phyloP scores from a whole-genome alignment of 2,888 invertebrate species.

The Hirtodrosophila confusa region DNA sequence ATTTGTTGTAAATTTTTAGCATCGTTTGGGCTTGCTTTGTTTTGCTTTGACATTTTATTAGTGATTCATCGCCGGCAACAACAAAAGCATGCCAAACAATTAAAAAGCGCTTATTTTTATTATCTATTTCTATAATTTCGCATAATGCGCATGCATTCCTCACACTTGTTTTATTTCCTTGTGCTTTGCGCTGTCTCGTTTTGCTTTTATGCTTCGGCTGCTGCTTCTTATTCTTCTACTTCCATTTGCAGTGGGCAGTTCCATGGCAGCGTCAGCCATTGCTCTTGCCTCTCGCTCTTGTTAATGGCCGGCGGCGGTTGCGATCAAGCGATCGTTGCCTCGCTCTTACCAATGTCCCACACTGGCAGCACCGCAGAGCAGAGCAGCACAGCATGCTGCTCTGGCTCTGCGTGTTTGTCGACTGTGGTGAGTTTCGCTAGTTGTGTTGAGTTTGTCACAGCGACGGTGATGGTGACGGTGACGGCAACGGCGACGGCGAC shows the following conservation, averaged over 20 bases:
- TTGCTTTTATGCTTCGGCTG: conserved; percentile 13
- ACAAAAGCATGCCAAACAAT: conserved; percentile 58
- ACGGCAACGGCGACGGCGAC: conserved; percentile 6
- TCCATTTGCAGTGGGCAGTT: conserved; percentile 58
- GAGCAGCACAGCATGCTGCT: conserved; percentile 40
- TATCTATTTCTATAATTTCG: conserved; percentile 44
- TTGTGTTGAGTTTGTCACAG: conserved; percentile 53
- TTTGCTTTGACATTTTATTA: conserved; percentile 59
- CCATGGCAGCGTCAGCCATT: conserved; percentile 73
- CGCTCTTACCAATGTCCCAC: conserved; percentile 44
- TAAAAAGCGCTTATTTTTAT: conserved; percentile 69
- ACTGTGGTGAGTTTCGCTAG: conserved; percentile 39
- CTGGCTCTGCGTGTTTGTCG: conserved; percentile 13
- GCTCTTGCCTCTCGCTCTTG: conserved; percentile 72
- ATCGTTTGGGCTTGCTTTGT: conserved; percentile 42
- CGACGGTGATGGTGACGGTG: background rate
- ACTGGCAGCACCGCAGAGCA: conserved; percentile 29
- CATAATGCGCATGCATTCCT: conserved; percentile 22
- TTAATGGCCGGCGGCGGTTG: conserved; percentile 14
- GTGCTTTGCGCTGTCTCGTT: background rate
- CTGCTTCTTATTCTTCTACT: conserved; percentile 23
- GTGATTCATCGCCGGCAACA: conserved; percentile 54
- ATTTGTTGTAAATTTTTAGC: conserved; percentile 62
- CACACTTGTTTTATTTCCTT: conserved; percentile 20
- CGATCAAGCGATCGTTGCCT: conserved; percentile 59